Evolutionary conservation across 2,888 invertebrate genomes (phyloP).

Genomic region (Papilio gigon): DNA sequence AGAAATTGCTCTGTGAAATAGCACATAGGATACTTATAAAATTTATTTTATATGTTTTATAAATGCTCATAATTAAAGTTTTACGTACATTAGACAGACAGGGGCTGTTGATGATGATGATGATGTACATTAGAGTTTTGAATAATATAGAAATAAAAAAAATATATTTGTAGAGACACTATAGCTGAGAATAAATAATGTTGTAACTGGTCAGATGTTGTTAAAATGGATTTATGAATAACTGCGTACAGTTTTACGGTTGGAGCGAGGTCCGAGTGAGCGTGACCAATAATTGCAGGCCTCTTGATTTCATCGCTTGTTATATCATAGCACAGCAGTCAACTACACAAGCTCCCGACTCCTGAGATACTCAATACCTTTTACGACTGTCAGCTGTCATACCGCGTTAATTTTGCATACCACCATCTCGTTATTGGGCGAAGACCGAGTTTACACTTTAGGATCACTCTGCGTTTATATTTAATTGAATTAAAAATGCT

Average conservation of each 20-base stretch:
- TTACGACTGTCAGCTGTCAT: conserved; percentile 66
- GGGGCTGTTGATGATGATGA: too few species aligned
- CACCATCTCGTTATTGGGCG: conserved; percentile 63
- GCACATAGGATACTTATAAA: too few species aligned
- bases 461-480: conserved; percentile 59
- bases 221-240: conserved; percentile 35
- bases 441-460: conserved; percentile 61
- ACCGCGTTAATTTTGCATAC: conserved; percentile 63
- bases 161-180: background rate
- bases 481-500: background rate
- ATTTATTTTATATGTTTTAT: too few species aligned
- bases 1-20: too few species aligned
- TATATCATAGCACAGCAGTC: conserved; percentile 51
- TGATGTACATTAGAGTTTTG: background rate
- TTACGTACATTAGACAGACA: too few species aligned
- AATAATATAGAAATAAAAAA: conserved; percentile 3
- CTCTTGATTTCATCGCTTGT: conserved; percentile 50
- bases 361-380: conserved; percentile 55
- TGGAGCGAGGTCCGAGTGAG: conserved; percentile 49
- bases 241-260: conserved; percentile 35
- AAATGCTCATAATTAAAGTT: background rate
- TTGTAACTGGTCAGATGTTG: conserved; percentile 26
- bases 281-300: conserved; percentile 56
- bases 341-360: conserved; percentile 50
- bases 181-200: conserved; percentile 25